phyloP scores from a whole-genome alignment of 53 echinoderm and acorn worm species.

The Zoroaster sp. region DNA sequence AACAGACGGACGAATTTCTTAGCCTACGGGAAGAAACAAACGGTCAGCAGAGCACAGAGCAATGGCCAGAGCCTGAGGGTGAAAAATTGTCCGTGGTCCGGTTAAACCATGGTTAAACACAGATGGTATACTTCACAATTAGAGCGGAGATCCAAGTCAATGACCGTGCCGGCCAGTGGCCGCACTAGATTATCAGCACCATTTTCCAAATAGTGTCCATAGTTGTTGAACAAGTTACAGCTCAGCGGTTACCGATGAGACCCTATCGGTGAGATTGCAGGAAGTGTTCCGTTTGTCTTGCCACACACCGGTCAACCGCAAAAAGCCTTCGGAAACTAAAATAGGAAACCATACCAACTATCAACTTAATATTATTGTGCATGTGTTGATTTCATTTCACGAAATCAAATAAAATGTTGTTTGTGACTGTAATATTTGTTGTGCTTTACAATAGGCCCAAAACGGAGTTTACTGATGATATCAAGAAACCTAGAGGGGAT shows the following conservation, averaged over 20 bases:
- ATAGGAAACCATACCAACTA: neutral
- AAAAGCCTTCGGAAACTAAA: neutral
- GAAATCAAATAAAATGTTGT: neutral
- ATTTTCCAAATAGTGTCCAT: neutral
- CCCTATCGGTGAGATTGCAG: neutral
- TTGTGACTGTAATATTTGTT: neutral
- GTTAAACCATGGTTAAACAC: no score
- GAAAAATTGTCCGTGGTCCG: neutral
- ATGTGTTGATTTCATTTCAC: neutral
- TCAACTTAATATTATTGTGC: neutral
- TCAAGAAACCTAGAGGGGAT: neutral
- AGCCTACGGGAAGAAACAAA: no score
- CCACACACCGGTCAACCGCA: slow-evolving; percentile 19
- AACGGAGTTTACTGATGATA: neutral
- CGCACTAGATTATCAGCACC: neutral
- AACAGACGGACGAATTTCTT: no score
- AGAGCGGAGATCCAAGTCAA: no score
- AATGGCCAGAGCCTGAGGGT: neutral
- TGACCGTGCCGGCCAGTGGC: slow-evolving; percentile 25
- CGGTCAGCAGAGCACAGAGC: neutral
- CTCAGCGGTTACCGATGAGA: neutral
- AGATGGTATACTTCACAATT: no score
- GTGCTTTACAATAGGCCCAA: neutral
- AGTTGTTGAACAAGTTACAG: neutral
- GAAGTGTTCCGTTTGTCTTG: slow-evolving; percentile 26